Conservation (phyloP, 2,888 invertebrate species). For the Lasioglossum calceatum region DNA sequence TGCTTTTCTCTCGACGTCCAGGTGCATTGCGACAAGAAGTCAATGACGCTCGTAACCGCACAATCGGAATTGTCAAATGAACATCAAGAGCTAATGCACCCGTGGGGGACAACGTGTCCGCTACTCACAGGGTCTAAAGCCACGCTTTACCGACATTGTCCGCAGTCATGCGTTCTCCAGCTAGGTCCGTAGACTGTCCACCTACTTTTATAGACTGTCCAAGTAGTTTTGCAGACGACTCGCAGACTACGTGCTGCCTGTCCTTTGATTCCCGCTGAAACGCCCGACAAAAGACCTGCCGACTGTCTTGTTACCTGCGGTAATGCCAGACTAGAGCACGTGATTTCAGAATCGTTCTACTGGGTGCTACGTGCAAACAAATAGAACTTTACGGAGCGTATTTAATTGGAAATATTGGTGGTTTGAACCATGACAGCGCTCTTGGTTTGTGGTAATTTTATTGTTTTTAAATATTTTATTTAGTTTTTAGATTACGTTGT, state of each 20-base stretch:
- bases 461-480: background rate
- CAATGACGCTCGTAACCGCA: conserved; percentile 48
- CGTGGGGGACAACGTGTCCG: conserved; percentile 6
- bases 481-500: background rate
- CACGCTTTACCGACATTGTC: background rate
- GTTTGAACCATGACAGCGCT: background rate
- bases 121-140: background rate
- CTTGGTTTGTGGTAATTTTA: background rate
- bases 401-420: background rate
- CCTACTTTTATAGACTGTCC: background rate
- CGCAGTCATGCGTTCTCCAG: background rate
- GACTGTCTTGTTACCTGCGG: background rate
- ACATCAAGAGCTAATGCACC: conserved; percentile 37
- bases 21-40: conserved; percentile 7
- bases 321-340: background rate
- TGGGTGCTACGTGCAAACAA: background rate
- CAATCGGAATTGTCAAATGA: conserved; percentile 54
- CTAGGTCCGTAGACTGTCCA: background rate
- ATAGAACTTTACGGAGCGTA: background rate
- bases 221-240: conserved; percentile 1
- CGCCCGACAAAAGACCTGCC: background rate
- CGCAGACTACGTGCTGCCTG: background rate
- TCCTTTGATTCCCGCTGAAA: background rate
- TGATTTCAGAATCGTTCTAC: background rate
- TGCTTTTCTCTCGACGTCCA: background rate